Evolutionary conservation across 2,888 invertebrate species (phyloP).

Genomic region (Agriotes lineatus): DNA sequence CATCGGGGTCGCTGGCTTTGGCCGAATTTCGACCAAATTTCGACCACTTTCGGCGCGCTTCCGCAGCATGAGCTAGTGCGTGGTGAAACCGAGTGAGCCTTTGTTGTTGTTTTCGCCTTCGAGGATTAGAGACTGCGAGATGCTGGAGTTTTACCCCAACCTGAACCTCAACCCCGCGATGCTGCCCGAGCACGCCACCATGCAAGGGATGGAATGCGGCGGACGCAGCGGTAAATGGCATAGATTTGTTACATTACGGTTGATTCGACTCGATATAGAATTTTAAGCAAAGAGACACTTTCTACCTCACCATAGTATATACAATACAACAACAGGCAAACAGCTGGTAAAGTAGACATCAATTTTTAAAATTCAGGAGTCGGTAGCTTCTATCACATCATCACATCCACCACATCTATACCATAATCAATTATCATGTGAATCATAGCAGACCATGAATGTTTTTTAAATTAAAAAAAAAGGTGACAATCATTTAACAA

Average conservation of each 20-base stretch:
- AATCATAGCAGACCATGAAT: no score
- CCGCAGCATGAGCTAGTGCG: neutral
- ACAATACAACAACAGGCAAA: no score
- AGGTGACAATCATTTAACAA: no score
- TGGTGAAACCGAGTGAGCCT: neutral
- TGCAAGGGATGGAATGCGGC: constrained; percentile 73
- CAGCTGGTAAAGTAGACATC: no score
- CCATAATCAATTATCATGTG: no score
- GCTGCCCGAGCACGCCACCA: constrained; percentile 69
- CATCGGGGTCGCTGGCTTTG: constrained; percentile 42
- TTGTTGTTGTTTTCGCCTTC: neutral
- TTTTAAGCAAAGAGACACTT: no score
- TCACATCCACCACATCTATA: no score
- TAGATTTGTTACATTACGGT: neutral
- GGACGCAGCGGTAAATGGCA: constrained; percentile 73
- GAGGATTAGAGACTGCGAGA: constrained; percentile 59
- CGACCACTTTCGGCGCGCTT: constrained; percentile 3
- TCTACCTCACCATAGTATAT: no score
- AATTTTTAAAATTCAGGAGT: no score
- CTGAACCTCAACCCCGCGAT: constrained; percentile 69
- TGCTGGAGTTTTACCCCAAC: constrained; percentile 80
- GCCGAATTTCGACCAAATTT: constrained; percentile 10
- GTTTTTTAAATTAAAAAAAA: no score
- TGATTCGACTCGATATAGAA: no score
- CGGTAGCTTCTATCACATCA: no score